Conservation (phyloP, 2,888 invertebrate genomes). For the Scaptomyza cyrtandrae region DNA sequence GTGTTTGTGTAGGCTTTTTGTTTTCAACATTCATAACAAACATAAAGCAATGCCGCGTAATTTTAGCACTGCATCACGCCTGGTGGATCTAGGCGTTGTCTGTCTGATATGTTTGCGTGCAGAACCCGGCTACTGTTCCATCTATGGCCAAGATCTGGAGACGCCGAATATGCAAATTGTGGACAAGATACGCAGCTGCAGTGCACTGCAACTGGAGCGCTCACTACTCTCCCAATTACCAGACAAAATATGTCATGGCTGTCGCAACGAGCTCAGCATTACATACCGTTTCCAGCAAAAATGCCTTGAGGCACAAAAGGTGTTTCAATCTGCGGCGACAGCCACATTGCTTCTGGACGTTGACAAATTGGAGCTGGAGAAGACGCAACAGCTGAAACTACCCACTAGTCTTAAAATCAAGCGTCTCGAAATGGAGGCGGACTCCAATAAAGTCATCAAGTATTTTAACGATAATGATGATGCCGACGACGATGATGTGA, state of each 20-base stretch:
- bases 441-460: slow-evolving; percentile 16
- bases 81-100: slow-evolving; percentile 81
- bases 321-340: slow-evolving; percentile 67
- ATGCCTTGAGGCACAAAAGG: slow-evolving; percentile 81
- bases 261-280: slow-evolving; percentile 78
- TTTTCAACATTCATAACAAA: slow-evolving; percentile 42
- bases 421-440: slow-evolving; percentile 50
- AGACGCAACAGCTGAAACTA: slow-evolving; percentile 67
- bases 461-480: slow-evolving; percentile 29
- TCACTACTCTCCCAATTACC: slow-evolving; percentile 77
- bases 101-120: slow-evolving; percentile 82
- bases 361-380: slow-evolving; percentile 50
- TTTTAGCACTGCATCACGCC: slow-evolving; percentile 32
- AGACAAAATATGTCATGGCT: slow-evolving; percentile 81
- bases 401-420: slow-evolving; percentile 76
- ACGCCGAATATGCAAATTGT: slow-evolving; percentile 69
- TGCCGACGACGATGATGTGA: background rate
- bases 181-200: slow-evolving; percentile 82
- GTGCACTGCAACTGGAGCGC: slow-evolving; percentile 70
- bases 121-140: slow-evolving; percentile 72
- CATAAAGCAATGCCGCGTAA: slow-evolving; percentile 52
- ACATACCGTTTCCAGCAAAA: slow-evolving; percentile 83
- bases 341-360: slow-evolving; percentile 48
- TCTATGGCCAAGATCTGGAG: slow-evolving; percentile 76
- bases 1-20: slow-evolving; percentile 36